Percentiles rank a stretch among this genome's conserved stretches.
Evolutionary conservation across 2,797 vertebrate genomes (phyloP).

Genomic region (Arnoldichthys spilopterus): DNA sequence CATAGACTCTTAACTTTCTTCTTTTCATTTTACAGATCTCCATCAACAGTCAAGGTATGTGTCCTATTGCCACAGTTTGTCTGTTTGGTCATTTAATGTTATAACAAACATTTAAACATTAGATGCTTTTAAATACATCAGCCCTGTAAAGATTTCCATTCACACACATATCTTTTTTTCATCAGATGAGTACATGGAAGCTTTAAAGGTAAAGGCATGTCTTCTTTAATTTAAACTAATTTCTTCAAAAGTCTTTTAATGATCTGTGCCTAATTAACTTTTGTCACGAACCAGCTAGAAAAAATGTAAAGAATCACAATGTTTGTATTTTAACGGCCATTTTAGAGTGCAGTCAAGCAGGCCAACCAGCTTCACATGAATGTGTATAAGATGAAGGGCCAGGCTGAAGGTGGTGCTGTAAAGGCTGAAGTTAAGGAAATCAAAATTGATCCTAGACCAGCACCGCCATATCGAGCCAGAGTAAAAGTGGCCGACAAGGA

Average conservation of each 20-base stretch:
- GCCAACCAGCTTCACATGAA: slow-evolving; percentile 93
- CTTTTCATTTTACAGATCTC: slow-evolving; percentile 83
- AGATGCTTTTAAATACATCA: neutral
- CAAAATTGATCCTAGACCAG: slow-evolving; percentile 82
- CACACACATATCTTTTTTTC: slow-evolving; percentile 36
- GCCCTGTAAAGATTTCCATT: neutral
- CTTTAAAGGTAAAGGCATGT: slow-evolving; percentile 88
- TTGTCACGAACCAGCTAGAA: neutral
- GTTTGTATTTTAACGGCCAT: neutral
- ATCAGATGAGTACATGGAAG: slow-evolving; percentile 95
- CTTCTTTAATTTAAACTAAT: neutral
- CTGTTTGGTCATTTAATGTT: neutral
- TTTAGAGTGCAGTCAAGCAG: slow-evolving; percentile 91
- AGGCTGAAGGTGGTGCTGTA: slow-evolving; percentile 70
- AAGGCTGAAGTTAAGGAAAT: slow-evolving; percentile 76
- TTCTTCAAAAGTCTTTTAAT: neutral
- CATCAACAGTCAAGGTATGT: slow-evolving; percentile 96
- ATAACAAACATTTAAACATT: neutral
- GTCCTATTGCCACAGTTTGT: neutral
- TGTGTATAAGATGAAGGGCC: slow-evolving; percentile 85
- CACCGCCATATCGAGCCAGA: slow-evolving; percentile 78
- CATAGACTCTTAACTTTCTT: slow-evolving; percentile 49
- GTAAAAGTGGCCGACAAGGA: slow-evolving; percentile 84
- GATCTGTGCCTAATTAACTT: neutral
- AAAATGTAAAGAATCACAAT: neutral